These are phyloP conservation scores for Anastrepha obliqua DNA, from an alignment of 1,140 invertebrate species.

Conservation along the genomic window DNA sequence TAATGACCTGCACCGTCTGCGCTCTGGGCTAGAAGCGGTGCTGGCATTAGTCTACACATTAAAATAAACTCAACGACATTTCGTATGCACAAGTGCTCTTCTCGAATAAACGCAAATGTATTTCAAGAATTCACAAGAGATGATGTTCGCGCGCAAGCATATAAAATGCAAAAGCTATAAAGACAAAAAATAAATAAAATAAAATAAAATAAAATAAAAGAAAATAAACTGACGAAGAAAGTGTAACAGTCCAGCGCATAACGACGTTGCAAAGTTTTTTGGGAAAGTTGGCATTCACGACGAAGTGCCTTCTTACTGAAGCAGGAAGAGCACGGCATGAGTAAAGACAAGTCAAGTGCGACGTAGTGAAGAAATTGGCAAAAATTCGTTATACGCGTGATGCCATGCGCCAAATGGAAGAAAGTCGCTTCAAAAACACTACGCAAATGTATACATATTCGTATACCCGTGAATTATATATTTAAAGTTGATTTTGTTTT, in stretches of 20 bases:
- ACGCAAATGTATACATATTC: background rate
- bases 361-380: conserved; percentile 20
- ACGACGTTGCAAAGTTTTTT: conserved; percentile 3
- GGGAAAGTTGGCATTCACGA: background rate
- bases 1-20: conserved; percentile 31
- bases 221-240: background rate
- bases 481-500: background rate
- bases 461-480: background rate
- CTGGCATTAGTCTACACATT: background rate
- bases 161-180: conserved; percentile 35
- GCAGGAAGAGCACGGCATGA: background rate
- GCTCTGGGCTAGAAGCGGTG: background rate
- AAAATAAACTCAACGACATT: conserved; percentile 39
- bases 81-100: conserved; percentile 12
- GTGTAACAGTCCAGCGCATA: background rate
- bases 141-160: background rate
- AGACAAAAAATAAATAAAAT: background rate
- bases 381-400: conserved; percentile 13
- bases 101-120: conserved; percentile 23
- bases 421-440: background rate
- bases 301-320: background rate
- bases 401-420: background rate
- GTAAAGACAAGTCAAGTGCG: background rate
- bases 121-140: conserved; percentile 29
- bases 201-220: background rate